Conservation (phyloP, 2,113 vertebrate genomes). For the Datnioides undecimradiatus region DNA sequence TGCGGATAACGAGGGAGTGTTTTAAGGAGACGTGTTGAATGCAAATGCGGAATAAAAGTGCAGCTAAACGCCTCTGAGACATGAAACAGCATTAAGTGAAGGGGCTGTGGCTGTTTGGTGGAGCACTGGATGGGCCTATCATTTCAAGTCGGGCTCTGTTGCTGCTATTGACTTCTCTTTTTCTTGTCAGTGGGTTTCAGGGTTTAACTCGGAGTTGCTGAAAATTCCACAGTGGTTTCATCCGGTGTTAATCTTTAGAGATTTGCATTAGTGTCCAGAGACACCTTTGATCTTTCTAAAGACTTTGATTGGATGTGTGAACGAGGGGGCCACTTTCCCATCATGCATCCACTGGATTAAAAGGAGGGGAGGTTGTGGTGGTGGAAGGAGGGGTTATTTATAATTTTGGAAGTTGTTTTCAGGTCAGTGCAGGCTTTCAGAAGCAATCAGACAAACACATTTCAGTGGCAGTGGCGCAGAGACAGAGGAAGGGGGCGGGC, state of each 20-base stretch:
- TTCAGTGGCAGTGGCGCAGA: constrained; percentile 71
- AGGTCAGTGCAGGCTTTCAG: constrained; percentile 78
- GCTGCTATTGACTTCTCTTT: constrained; percentile 59
- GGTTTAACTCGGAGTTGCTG: constrained; percentile 75
- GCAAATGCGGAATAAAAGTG: constrained; percentile 10
- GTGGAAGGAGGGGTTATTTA: constrained; percentile 72
- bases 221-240: constrained; percentile 82
- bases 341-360: constrained; percentile 72
- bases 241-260: constrained; percentile 83
- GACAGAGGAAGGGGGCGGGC: constrained; percentile 56
- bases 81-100: constrained; percentile 44
- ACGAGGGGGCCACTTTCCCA: constrained; percentile 80
- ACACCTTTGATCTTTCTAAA: constrained; percentile 85
- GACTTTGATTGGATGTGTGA: constrained; percentile 83
- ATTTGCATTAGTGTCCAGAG: constrained; percentile 85
- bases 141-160: constrained; percentile 40
- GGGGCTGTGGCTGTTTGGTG: constrained; percentile 26
- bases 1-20: background rate
- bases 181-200: constrained; percentile 60
- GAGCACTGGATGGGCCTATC: constrained; percentile 23
- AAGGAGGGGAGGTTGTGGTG: too few species aligned
- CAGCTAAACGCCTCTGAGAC: constrained; percentile 45
- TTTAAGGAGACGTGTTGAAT: constrained; percentile 13
- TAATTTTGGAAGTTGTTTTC: constrained; percentile 80
- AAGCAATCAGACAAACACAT: constrained; percentile 77